Evolutionary conservation across 30 jellyfish, hydroid and myxozoan genomes (phyloP).

Genomic region (Aurelia sp.): DNA sequence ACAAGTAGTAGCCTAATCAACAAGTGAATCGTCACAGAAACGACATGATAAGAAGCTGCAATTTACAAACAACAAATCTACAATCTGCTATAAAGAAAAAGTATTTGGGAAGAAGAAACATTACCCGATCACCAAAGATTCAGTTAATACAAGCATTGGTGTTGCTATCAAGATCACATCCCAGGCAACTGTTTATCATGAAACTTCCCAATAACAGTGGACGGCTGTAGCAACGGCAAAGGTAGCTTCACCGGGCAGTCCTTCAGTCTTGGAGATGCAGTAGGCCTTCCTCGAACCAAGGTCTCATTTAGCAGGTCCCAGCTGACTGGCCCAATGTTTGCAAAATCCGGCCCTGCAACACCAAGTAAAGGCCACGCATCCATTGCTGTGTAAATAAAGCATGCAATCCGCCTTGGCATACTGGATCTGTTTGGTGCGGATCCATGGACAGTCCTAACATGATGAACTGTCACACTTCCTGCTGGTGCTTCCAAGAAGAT

Average conservation of each 20-base stretch:
- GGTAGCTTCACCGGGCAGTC: constrained; percentile 80
- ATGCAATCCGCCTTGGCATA: constrained; percentile 58
- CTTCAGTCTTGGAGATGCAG: constrained; percentile 65
- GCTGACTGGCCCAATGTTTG: constrained; percentile 71
- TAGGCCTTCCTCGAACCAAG: constrained; percentile 60
- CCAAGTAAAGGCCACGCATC: constrained; percentile 96
- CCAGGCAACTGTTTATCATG: background rate
- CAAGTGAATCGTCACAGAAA: no score
- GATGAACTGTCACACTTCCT: constrained; percentile 82
- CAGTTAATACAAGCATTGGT: no score
- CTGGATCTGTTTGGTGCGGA: constrained; percentile 73
- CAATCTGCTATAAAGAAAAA: no score
- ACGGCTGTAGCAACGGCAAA: constrained; percentile 44
- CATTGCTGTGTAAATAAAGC: constrained; percentile 75
- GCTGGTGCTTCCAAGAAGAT: constrained; percentile 82
- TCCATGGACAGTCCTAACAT: constrained; percentile 78
- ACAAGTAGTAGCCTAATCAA: no score
- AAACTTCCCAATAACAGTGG: constrained; percentile 52
- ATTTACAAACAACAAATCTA: no score
- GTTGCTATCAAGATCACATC: background rate
- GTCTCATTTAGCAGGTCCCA: constrained; percentile 71
- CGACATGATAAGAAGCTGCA: no score
- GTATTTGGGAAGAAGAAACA: no score
- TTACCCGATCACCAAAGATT: no score
- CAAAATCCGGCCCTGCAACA: constrained; percentile 76